Evolutionary conservation across 1,140 invertebrate genomes (phyloP).

Genomic region (Zeugodacus cucurbitae): DNA sequence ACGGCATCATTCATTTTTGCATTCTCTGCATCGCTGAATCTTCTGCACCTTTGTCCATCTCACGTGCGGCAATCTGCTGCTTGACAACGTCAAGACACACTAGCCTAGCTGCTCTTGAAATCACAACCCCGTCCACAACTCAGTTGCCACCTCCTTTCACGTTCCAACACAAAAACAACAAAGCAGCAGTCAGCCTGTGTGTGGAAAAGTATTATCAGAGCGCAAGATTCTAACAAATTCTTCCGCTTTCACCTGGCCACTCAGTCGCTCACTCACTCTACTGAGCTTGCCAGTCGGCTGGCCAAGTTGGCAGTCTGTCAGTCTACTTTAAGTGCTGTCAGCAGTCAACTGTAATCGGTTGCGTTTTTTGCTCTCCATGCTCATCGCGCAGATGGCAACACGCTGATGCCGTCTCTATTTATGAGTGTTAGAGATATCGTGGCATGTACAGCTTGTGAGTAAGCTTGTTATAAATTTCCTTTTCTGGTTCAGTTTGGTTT

Average conservation of each 20-base stretch:
- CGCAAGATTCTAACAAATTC: slow-evolving; percentile 38
- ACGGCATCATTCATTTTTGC: background rate
- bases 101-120: background rate
- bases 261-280: background rate
- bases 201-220: slow-evolving; percentile 4
- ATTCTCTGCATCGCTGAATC: background rate
- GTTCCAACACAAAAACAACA: background rate
- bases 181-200: too few relatives aligned
- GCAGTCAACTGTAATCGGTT: slow-evolving; percentile 21
- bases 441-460: background rate
- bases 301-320: too few relatives aligned
- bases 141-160: slow-evolving; percentile 25
- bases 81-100: too few relatives aligned
- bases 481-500: background rate
- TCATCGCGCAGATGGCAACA: slow-evolving; percentile 25
- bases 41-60: background rate
- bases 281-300: background rate
- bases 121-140: background rate
- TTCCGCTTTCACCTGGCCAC: slow-evolving; percentile 9
- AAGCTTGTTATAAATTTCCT: slow-evolving; percentile 34
- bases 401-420: slow-evolving; percentile 20
- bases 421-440: slow-evolving; percentile 32
- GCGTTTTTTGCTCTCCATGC: background rate
- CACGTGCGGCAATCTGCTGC: slow-evolving; percentile 5
- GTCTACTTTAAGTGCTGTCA: slow-evolving; percentile 17